These are phyloP conservation scores for Pachydiplax longipennis DNA, from an alignment of 2,888 invertebrate genomes.

Conservation along the genomic window DNA sequence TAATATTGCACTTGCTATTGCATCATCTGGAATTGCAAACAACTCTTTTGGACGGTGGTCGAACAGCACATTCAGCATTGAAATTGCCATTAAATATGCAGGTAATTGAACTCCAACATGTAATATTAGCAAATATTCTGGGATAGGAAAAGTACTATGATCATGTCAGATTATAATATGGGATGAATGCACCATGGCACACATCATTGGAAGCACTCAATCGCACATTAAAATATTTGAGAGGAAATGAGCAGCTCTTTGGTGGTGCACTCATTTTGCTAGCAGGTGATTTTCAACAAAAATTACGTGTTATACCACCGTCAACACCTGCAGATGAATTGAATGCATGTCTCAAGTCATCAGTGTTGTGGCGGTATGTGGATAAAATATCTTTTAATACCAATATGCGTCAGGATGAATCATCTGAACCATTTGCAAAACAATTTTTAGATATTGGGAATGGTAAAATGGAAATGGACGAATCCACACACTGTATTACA, in stretches of 20 bases:
- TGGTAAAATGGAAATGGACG: not conserved
- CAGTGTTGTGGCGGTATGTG: not conserved
- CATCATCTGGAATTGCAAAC: constrained; percentile 48
- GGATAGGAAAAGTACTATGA: not conserved
- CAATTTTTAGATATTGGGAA: not conserved
- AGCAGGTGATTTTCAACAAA: constrained; percentile 50
- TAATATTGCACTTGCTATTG: constrained; percentile 51
- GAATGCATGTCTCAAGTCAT: not conserved
- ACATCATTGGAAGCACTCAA: not conserved
- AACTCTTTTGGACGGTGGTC: too few species aligned
- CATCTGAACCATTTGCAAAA: not conserved
- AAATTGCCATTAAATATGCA: too few species aligned
- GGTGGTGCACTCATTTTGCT: constrained; percentile 50
- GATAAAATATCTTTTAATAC: not conserved
- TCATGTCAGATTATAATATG: too few species aligned
- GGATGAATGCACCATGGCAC: too few species aligned
- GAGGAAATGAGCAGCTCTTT: not conserved
- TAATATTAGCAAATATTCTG: not conserved
- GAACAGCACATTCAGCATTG: too few species aligned
- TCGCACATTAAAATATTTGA: not conserved
- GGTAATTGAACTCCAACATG: constrained; percentile 43
- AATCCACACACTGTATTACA: not conserved
- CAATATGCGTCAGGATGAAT: not conserved
- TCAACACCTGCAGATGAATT: constrained; percentile 46
- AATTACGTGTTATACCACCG: constrained; percentile 50